A percentile compares a stretch with the other conserved stretches of the same genome.
Evolutionary conservation across 2,888 invertebrate genomes (phyloP).

Genomic region (Sialis fuliginosa): DNA sequence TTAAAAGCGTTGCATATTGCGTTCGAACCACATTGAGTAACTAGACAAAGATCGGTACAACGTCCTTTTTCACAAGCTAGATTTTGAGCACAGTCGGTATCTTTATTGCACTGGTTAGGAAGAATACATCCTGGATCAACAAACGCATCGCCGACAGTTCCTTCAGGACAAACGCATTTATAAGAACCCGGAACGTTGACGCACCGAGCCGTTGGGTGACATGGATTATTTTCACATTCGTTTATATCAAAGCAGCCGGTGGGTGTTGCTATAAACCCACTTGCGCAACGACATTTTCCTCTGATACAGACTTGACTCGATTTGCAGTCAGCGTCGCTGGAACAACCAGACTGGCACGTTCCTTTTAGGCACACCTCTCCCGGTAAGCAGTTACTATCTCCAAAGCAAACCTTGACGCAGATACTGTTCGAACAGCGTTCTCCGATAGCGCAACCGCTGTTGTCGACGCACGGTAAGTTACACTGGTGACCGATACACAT

Average conservation of each 20-base stretch:
- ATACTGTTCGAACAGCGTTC: slow-evolving; percentile 64
- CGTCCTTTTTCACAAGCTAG: slow-evolving; percentile 58
- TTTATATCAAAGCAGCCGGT: slow-evolving; percentile 67
- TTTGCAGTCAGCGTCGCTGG: slow-evolving; percentile 62
- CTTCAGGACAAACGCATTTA: slow-evolving; percentile 60
- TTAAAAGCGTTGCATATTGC: slow-evolving; percentile 57
- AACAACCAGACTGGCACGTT: slow-evolving; percentile 68
- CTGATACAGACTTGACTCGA: slow-evolving; percentile 58
- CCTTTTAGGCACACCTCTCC: slow-evolving; percentile 75
- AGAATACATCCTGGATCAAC: slow-evolving; percentile 56
- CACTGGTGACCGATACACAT: slow-evolving; percentile 65
- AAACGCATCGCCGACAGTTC: slow-evolving; percentile 57
- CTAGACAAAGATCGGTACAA: slow-evolving; percentile 67
- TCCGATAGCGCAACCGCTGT: slow-evolving; percentile 60
- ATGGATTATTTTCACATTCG: slow-evolving; percentile 63
- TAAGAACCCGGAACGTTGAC: slow-evolving; percentile 65
- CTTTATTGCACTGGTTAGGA: slow-evolving; percentile 57
- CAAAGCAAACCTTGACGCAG: slow-evolving; percentile 74
- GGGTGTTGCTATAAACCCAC: slow-evolving; percentile 55
- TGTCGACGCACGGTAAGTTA: slow-evolving; percentile 58
- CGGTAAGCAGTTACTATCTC: slow-evolving; percentile 75
- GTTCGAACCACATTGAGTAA: slow-evolving; percentile 53
- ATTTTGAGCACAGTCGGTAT: slow-evolving; percentile 57
- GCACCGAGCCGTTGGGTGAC: slow-evolving; percentile 66
- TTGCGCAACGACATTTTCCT: slow-evolving; percentile 57